These are phyloP conservation scores for Cylloceria caligata DNA, from an alignment of 2,888 invertebrate species.

Conservation along the genomic window DNA sequence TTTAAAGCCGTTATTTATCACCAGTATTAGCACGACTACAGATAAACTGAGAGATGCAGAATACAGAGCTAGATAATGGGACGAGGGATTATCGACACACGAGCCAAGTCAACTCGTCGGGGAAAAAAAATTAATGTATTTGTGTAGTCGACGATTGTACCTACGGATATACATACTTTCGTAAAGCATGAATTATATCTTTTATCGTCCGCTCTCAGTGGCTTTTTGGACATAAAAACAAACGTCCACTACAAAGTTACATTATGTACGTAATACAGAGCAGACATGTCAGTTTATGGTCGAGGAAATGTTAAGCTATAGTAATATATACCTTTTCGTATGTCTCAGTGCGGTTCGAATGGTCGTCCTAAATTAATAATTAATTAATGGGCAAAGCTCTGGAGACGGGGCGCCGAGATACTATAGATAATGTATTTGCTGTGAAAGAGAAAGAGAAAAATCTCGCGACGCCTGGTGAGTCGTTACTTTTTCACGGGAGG, in stretches of 20 bases:
- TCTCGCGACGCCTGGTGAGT: neutral
- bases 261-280: constrained; percentile 34
- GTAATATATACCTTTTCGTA: neutral
- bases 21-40: constrained; percentile 51
- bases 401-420: constrained; percentile 1
- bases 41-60: neutral
- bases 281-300: constrained; percentile 6
- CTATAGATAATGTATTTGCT: neutral
- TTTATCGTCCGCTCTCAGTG: constrained; percentile 54
- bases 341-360: neutral
- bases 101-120: constrained; percentile 56
- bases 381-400: constrained; percentile 49
- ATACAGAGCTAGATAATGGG: constrained; percentile 20
- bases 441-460: constrained; percentile 2
- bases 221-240: constrained; percentile 57
- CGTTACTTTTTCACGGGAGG: constrained; percentile 47
- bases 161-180: constrained; percentile 17
- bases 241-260: constrained; percentile 46
- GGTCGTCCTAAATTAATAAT: constrained; percentile 41
- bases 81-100: constrained; percentile 67
- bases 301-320: constrained; percentile 28
- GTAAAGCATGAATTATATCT: constrained; percentile 59
- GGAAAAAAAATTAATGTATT: constrained; percentile 33
- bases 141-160: neutral
- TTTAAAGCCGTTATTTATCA: constrained; percentile 69